Base-by-base conservation (phyloP, 2,888 invertebrate genomes). In the Drosophila silvestris region DNA sequence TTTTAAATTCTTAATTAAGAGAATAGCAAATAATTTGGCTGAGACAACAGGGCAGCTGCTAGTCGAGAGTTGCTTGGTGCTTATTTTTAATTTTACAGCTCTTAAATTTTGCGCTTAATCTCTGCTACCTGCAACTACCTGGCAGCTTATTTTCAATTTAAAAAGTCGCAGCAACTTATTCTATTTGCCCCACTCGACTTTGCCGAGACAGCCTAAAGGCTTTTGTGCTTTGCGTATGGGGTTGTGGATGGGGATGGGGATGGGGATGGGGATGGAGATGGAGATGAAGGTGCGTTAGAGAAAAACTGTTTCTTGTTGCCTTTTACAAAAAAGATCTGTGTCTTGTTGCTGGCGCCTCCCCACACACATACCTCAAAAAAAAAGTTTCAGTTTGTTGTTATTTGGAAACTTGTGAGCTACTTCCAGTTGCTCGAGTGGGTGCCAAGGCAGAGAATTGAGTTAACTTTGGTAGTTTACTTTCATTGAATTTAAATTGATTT, bases 141-240 rank as follows among this genome's bases (percentile, higher is more conserved):
- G 69, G 51, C 72, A 73, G 63, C 74, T 83, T 84, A 72, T 74
- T 89, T 89, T 81, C 74, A 89, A 86, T 89, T 77, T 83, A 53
- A 78, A 72, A 81, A 70, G 64, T 81, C 51, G 62, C 62, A 52
- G 30, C 69, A 83, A 89, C 78, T 83, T 89, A 81, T 89, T 89
- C 78, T 73, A 89, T 86, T 77, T 83, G 52, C 58, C 41, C 44
- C 28, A 53, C 64, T 60, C 41, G 77, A 70, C 56, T 67, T 77
- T 64, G 32, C 63, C 56, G 32, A 52, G 54, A 62, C 47, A 54
- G 70, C 81, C 82, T 83, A 56, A 54, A 83, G 83, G 72, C 72
- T 86, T 80, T 66, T 39, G 35, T 41, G 39, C 59, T 30, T 61
- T 44, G n/a, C 28, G 6, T 22, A 28, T 22, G 54, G 22, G 28